A percentile compares a stretch with the other conserved stretches of the same genome.
Evolutionary conservation across 1,140 invertebrate species (phyloP).

Genomic region (Battus philenor): DNA sequence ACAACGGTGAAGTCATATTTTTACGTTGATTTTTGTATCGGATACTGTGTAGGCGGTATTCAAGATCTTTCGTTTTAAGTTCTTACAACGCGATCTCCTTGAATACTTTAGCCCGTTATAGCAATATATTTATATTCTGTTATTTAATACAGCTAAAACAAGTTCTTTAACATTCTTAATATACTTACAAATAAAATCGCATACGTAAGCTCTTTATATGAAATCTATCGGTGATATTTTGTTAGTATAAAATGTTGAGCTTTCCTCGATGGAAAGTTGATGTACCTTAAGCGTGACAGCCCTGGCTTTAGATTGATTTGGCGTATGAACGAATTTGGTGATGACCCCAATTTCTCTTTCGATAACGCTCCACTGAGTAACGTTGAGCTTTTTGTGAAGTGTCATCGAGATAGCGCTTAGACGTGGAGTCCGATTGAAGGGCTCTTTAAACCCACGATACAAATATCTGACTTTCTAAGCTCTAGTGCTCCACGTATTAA

Average conservation of each 20-base stretch:
- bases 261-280: too few species aligned
- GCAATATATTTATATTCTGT: constrained; percentile 7
- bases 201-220: too few species aligned
- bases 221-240: too few species aligned
- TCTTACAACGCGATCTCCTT: constrained; percentile 5
- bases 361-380: constrained; percentile 32
- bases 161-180: too few species aligned
- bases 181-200: too few species aligned
- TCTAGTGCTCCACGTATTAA: constrained; percentile 4
- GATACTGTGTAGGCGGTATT: neutral
- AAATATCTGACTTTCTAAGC: constrained; percentile 9
- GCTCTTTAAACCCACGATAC: constrained; percentile 7
- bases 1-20: neutral
- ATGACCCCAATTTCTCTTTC: constrained; percentile 74
- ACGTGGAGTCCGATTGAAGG: constrained; percentile 1
- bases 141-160: constrained; percentile 6
- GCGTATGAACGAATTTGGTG: constrained; percentile 39
- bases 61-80: constrained; percentile 4
- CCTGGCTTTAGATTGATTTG: constrained; percentile 5
- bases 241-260: too few species aligned
- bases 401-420: constrained; percentile 15
- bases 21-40: neutral
- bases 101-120: constrained; percentile 6
- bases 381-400: constrained; percentile 16
- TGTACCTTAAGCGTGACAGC: constrained; percentile 8